Evolutionary conservation across 2,113 vertebrate genomes (phyloP), one percentile per base, ranked within the genome.

Genomic region (Hemiprocne comata): DNA sequence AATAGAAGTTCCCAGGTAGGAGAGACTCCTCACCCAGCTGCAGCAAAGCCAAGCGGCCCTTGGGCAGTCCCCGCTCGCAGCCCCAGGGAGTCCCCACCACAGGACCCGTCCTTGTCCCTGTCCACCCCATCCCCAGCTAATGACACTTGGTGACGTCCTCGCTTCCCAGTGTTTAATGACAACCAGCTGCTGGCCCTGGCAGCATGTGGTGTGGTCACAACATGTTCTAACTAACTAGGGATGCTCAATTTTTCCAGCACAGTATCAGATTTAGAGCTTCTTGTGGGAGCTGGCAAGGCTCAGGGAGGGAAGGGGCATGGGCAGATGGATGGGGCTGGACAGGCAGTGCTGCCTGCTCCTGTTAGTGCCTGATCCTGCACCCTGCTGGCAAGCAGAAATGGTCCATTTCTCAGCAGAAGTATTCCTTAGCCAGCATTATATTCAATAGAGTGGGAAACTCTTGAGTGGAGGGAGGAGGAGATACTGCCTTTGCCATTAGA

Each of bases 101-200:
- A 19, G 29, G 60, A 84, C 73, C 29, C 4, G 1, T 85, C 50
- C 66, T 50, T 82, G 65, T 95, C 81, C 87, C 71, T 6, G 7
- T 74, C 72, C n/a, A 2, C 55, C 73, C 73, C 57, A 40, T 79
- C 58, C 11, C n/a, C 70, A 58, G 70, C 70, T 89, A 71, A 86
- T 74, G 79, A 65, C 50, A 60, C 65, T 74, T 42, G 79, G 0
- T 3, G 71, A 80, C 0, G 6, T 85, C 66, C 50, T 92, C 0
- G 0, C 55, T 93, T 78, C 82, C 55, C 3, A 2, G 50, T 0
- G 1, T 83, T 93, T 97, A 96, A 95, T 0, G 4, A 94, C 75
- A 91, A 88, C 60, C 96, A 95, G 91, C 95, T 96, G 95, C 64
- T 0, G 0, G 67, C 64, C 60, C 87, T 94, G 90, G 94, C 90